Conservation (phyloP, 1,140 invertebrate genomes). For the Halotydeus destructor region DNA sequence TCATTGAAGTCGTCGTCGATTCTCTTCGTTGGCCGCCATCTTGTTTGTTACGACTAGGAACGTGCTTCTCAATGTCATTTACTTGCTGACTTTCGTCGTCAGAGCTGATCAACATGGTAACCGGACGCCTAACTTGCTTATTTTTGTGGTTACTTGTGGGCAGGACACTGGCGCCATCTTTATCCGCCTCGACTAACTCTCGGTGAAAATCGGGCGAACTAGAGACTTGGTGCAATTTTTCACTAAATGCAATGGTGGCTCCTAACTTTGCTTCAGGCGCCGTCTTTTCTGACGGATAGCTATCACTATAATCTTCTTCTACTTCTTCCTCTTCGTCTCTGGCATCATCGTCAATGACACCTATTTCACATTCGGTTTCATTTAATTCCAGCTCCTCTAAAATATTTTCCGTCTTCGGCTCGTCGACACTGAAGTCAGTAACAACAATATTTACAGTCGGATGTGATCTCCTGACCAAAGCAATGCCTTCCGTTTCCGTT, state of each 20-base stretch:
- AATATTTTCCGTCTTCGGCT: slow-evolving; percentile 3
- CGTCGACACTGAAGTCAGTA: slow-evolving; percentile 8
- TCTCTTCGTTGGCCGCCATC: not conserved
- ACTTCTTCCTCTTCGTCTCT: not conserved
- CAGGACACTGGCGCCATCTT: not conserved
- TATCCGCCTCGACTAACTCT: not conserved
- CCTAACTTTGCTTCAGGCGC: not conserved
- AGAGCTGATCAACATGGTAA: not conserved
- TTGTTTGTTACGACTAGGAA: not conserved
- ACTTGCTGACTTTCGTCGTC: not conserved
- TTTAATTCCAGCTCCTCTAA: not conserved
- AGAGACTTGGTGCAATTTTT: slow-evolving; percentile 9
- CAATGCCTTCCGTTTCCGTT: not conserved
- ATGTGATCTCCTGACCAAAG: not conserved
- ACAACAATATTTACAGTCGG: slow-evolving; percentile 11
- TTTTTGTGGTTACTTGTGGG: not conserved
- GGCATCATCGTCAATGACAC: not conserved
- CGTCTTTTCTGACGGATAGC: too few relatives aligned
- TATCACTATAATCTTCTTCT: not conserved
- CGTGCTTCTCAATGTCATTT: slow-evolving; percentile 1
- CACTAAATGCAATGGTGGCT: not conserved
- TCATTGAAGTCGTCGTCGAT: slow-evolving; percentile 8
- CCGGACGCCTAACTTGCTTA: not conserved
- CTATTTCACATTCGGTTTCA: not conserved
- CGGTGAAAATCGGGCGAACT: slow-evolving; percentile 13